Conservation (phyloP, 2,797 vertebrate species). For the Microhierax caerulescens region DNA sequence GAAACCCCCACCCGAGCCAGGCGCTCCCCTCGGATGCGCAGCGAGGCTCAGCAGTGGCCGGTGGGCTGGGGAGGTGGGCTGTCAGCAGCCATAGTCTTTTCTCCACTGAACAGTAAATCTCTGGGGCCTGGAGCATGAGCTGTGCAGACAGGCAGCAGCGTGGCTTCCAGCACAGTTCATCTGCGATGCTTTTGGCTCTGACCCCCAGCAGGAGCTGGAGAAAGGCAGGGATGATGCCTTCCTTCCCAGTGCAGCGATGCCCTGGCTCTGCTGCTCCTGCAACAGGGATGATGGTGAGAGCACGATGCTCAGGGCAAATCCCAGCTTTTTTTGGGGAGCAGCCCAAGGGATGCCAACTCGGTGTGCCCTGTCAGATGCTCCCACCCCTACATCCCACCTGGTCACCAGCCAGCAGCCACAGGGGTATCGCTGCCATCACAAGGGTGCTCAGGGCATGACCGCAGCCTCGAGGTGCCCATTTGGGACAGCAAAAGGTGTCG, state of each 20-base stretch:
- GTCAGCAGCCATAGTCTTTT: not conserved
- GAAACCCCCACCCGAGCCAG: not conserved
- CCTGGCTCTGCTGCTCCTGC: not conserved
- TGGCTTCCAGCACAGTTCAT: not conserved
- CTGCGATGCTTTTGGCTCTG: fast-evolving
- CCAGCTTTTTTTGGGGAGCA: not conserved
- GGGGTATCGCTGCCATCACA: fast-evolving
- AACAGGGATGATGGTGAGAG: not conserved
- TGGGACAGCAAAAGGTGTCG: not conserved
- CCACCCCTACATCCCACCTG: fast-evolving
- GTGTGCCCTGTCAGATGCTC: not conserved
- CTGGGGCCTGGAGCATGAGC: not conserved
- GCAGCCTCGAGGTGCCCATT: fast-evolving
- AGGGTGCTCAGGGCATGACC: not conserved
- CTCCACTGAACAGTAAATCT: not conserved
- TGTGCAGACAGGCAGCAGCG: not conserved
- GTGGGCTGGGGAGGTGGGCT: not conserved
- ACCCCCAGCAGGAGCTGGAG: not conserved
- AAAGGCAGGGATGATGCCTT: fast-evolving
- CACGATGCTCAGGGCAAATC: not conserved
- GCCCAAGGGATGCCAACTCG: fast-evolving
- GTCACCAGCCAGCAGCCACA: not conserved
- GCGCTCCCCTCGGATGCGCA: not conserved
- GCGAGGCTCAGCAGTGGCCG: fast-evolving
- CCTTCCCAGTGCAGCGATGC: fast-evolving